These are phyloP conservation scores for Morpho helenor DNA, from an alignment of 2,888 invertebrate genomes.

Conservation along the genomic window DNA sequence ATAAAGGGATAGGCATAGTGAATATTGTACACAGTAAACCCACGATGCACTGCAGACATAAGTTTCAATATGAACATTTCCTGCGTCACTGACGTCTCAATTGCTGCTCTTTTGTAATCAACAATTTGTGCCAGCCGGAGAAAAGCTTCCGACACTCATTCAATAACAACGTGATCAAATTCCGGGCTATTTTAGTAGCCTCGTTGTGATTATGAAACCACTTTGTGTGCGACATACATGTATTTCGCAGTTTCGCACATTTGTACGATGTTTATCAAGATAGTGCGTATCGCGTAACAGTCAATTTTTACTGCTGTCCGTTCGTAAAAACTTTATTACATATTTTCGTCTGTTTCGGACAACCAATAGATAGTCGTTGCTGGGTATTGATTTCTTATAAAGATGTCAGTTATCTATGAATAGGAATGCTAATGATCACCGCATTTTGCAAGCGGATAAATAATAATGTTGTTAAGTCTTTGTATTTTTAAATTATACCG, in stretches of 20 bases:
- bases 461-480: too few relatives aligned
- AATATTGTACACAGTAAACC: constrained; percentile 9
- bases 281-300: too few relatives aligned
- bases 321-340: too few relatives aligned
- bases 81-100: constrained; percentile 71
- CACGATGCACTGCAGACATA: constrained; percentile 48
- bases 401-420: too few relatives aligned
- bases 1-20: too few relatives aligned
- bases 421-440: too few relatives aligned
- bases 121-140: constrained; percentile 67
- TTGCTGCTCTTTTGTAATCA: constrained; percentile 78
- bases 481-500: too few relatives aligned
- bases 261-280: neutral
- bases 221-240: constrained; percentile 11
- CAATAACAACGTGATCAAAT: constrained; percentile 64
- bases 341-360: too few relatives aligned
- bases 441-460: too few relatives aligned
- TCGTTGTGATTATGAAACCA: constrained; percentile 48
- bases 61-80: constrained; percentile 70
- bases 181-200: constrained; percentile 59
- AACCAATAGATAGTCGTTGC: too few relatives aligned
- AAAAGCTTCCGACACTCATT: constrained; percentile 59
- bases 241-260: constrained; percentile 12
- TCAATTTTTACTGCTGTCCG: too few relatives aligned
- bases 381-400: too few relatives aligned